Percentiles rank a stretch among this genome's conserved stretches.
Evolutionary conservation across 2,113 vertebrate genomes (phyloP).

Genomic region (Marmota flaviventris): DNA sequence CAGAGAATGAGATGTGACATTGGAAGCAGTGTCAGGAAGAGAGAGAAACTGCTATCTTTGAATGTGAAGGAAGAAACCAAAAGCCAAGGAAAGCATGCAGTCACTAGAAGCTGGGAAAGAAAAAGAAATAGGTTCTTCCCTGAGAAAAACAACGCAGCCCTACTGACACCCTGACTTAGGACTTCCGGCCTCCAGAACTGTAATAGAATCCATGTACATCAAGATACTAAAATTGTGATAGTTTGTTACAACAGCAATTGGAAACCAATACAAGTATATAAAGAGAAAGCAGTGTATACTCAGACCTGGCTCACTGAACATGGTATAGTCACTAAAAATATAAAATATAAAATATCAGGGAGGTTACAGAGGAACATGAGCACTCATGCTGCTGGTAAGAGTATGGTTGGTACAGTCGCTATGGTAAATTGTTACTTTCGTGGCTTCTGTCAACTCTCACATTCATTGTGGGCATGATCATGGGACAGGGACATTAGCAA

Average conservation of each 20-base stretch:
- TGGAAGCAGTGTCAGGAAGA: background rate
- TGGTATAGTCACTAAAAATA: background rate
- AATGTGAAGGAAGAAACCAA: background rate
- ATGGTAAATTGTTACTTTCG: background rate
- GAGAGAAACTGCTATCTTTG: background rate
- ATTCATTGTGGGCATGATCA: background rate
- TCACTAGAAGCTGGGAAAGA: background rate
- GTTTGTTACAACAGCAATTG: background rate
- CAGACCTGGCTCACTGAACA: background rate
- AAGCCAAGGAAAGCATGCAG: background rate
- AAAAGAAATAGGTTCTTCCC: background rate
- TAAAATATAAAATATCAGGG: background rate
- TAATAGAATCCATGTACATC: background rate
- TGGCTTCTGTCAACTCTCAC: background rate
- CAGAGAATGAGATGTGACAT: background rate
- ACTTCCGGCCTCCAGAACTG: background rate
- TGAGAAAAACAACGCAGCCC: background rate
- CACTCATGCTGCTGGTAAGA: background rate
- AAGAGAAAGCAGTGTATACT: background rate
- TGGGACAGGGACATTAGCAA: background rate
- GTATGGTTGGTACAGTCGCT: too few relatives aligned
- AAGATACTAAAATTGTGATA: background rate
- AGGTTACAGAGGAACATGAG: background rate
- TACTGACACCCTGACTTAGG: background rate
- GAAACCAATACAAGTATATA: background rate